Evolutionary conservation across 1,140 invertebrate species (phyloP), one percentile per base, ranked within the genome.

Genomic region (Chironomus striatipennis): DNA sequence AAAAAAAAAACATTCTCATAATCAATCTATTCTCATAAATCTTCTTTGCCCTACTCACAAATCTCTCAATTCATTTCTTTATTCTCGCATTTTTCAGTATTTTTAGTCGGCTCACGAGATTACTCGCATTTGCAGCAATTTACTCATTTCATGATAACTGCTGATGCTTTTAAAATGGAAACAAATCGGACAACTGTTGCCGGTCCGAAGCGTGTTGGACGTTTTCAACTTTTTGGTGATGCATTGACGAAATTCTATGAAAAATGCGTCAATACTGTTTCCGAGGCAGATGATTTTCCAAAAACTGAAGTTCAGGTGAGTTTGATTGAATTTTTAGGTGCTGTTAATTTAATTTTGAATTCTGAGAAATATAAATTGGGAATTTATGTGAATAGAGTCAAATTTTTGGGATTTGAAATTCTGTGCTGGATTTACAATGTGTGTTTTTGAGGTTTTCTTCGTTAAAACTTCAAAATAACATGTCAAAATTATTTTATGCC

Each of bases 251-350:
- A 87, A 76, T 95, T 93, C 80, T 91, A 94, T 76, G 93, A 95
- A 77, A 89, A 93, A 74, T 96, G 95, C 80, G 85, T 92, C 0
- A 95, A 96, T 81, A 93, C 93, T 0, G 88, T 97, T 0, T 89
- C 90, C 0, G 92, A 97, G 79, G 86, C 88, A 0, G 89, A 91
- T 74, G 87, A 90, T 78, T 83, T 89, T 76, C 89, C 90, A 1
- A 97, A 97, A 82, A 91, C 90, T 0, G 93, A 96, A 82, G 89
- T 96, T 3, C 91, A 93, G 79, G 92, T 95, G 72, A 70, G 65
- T n/a, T n/a, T n/a, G n/a, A n/a, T n/a, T n/a, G n/a, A n/a, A n/a
- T n/a, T n/a, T n/a, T n/a, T n/a, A n/a, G n/a, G n/a, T n/a, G n/a
- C n/a, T n/a, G n/a, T n/a, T n/a, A n/a, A n/a, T n/a, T n/a, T n/a